These are phyloP conservation scores for Lampris megalopsis DNA, from an alignment of 2,113 vertebrate species.

Conservation along the genomic window DNA sequence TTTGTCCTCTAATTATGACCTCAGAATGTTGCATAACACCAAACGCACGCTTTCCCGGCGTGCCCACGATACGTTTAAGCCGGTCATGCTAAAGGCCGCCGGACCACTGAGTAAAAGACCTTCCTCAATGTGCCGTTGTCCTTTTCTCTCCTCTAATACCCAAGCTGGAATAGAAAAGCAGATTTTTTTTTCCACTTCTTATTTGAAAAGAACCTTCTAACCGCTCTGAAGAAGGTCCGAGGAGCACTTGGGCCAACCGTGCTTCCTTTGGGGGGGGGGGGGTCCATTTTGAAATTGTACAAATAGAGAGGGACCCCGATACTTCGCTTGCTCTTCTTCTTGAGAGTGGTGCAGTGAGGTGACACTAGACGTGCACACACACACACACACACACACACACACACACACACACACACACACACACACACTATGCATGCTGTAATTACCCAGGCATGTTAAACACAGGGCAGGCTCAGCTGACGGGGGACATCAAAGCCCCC, in stretches of 20 bases:
- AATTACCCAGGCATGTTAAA: conserved; percentile 83
- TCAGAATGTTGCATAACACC: conserved; percentile 70
- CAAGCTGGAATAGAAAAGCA: background rate
- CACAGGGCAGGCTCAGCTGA: conserved; percentile 78
- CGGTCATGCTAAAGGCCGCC: conserved; percentile 21
- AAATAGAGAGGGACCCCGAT: conserved; percentile 24
- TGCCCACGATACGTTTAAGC: conserved; percentile 1
- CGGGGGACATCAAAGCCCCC: conserved; percentile 78
- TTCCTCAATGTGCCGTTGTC: background rate
- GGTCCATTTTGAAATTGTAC: conserved; percentile 26
- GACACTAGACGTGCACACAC: conserved; percentile 44
- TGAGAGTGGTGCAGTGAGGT: conserved; percentile 45
- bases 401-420: conserved; percentile 38
- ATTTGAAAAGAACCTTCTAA: background rate
- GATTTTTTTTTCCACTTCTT: background rate
- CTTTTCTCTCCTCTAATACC: background rate
- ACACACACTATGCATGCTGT: conserved; percentile 61
- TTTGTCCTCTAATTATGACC: conserved; percentile 74
- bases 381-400: conserved; percentile 9
- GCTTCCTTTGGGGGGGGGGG: background rate
- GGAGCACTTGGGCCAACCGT: conserved; percentile 3
- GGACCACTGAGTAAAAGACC: background rate
- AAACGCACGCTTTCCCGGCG: conserved; percentile 31
- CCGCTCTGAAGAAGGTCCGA: background rate
- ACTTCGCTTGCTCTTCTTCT: conserved; percentile 35